These are phyloP conservation scores for Eristalis tenax DNA, from an alignment of 2,888 invertebrate genomes.

Conservation along the genomic window DNA sequence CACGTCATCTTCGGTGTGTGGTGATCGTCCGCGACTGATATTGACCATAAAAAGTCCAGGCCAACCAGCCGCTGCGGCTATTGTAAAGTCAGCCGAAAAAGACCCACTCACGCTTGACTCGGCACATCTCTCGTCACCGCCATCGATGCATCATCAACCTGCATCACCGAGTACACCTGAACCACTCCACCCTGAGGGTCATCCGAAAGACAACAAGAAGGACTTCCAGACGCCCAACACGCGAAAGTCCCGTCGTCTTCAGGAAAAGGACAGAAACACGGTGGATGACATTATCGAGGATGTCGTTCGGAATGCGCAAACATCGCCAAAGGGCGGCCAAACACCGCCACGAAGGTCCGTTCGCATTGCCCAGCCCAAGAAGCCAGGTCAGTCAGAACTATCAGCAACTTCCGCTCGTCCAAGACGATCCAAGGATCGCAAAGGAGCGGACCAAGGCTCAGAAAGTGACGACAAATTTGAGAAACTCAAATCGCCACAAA, in stretches of 20 bases:
- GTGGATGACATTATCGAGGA: slow-evolving; percentile 95
- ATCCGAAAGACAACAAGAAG: slow-evolving; percentile 67
- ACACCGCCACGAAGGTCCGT: slow-evolving; percentile 80
- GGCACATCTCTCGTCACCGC: slow-evolving; percentile 67
- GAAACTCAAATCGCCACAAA: slow-evolving; percentile 66
- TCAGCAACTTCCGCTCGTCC: slow-evolving; percentile 82
- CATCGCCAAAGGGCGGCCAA: slow-evolving; percentile 79
- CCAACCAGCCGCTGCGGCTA: slow-evolving; percentile 73
- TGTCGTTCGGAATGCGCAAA: slow-evolving; percentile 87
- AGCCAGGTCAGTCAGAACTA: slow-evolving; percentile 69
- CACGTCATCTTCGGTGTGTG: slow-evolving; percentile 58
- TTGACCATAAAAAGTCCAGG: slow-evolving; percentile 90
- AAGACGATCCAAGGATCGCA: slow-evolving; percentile 85
- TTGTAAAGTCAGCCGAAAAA: slow-evolving; percentile 73
- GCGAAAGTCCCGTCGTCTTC: slow-evolving; percentile 90
- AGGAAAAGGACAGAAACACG: slow-evolving; percentile 89
- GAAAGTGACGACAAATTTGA: slow-evolving; percentile 71
- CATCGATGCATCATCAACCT: slow-evolving; percentile 75
- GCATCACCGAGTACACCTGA: slow-evolving; percentile 54
- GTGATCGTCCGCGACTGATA: slow-evolving; percentile 87
- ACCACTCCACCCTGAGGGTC: slow-evolving; percentile 50
- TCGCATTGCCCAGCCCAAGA: slow-evolving; percentile 80
- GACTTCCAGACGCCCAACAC: slow-evolving; percentile 83
- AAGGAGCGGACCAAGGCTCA: slow-evolving; percentile 81
- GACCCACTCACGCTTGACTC: slow-evolving; percentile 57